Evolutionary conservation across 2,888 invertebrate species (phyloP).

Genomic region (Drosophila phalerata): DNA sequence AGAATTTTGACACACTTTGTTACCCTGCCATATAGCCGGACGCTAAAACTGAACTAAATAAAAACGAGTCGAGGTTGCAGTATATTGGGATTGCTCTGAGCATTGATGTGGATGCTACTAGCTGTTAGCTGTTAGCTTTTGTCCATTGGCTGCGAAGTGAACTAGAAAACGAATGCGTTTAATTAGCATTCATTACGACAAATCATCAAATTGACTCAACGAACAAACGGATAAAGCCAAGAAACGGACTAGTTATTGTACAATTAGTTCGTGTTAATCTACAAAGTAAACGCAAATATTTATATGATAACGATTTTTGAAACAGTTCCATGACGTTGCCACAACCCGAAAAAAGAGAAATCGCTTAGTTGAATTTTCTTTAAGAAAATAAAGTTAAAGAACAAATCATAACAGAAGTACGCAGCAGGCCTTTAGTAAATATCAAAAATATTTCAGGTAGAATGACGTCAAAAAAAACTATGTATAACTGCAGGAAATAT

Average conservation of each 20-base stretch:
- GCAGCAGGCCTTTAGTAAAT: conserved; percentile 11
- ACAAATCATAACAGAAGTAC: background rate
- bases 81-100: conserved; percentile 35
- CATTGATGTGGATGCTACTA: conserved; percentile 30
- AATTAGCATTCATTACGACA: conserved; percentile 84
- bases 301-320: conserved; percentile 61
- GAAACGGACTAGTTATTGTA: conserved; percentile 63
- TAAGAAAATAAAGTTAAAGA: background rate
- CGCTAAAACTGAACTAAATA: conserved; percentile 44
- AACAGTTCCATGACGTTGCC: conserved; percentile 73
- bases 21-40: conserved; percentile 32
- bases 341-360: conserved; percentile 39
- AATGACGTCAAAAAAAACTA: conserved; percentile 24
- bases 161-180: conserved; percentile 80
- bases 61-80: conserved; percentile 14
- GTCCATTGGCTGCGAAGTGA: conserved; percentile 62
- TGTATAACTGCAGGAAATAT: conserved; percentile 71
- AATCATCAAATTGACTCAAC: conserved; percentile 76
- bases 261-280: conserved; percentile 73
- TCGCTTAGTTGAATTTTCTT: conserved; percentile 33
- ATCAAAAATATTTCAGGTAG: conserved; percentile 56
- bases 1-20: conserved; percentile 81
- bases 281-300: conserved; percentile 77
- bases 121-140: conserved; percentile 31
- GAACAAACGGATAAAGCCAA: conserved; percentile 25